Percentiles rank a stretch among this genome's conserved stretches.
These are phyloP conservation scores for Hypomecis atomaria DNA, from an alignment of 2,888 invertebrate species.

Conservation along the genomic window DNA sequence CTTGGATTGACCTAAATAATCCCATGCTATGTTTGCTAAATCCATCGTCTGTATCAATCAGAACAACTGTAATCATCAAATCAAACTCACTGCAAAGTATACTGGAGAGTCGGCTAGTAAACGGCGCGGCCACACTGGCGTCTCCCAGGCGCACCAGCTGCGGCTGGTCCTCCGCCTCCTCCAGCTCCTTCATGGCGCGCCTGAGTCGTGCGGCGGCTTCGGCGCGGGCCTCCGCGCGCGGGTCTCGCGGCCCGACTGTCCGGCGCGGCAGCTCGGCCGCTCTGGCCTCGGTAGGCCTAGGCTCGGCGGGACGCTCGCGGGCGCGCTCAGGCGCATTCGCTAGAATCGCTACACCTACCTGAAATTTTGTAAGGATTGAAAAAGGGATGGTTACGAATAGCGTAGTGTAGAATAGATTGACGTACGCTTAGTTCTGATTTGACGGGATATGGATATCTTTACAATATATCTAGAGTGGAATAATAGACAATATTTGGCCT, in stretches of 20 bases:
- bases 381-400: no score
- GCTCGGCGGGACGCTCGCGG: constrained; percentile 68
- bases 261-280: constrained; percentile 74
- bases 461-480: no score
- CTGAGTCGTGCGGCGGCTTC: constrained; percentile 83
- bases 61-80: no score
- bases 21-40: no score
- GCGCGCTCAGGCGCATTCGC: constrained; percentile 90
- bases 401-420: no score
- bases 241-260: constrained; percentile 40
- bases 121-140: constrained; percentile 99
- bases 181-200: constrained; percentile 92
- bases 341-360: constrained; percentile 94
- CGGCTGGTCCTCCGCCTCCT: constrained; percentile 91
- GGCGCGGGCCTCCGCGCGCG: constrained; percentile 64
- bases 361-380: background rate
- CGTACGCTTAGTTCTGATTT: no score
- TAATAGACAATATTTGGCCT: no score
- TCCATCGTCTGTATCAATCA: no score
- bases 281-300: no score
- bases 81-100: constrained; percentile 94
- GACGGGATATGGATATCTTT: no score
- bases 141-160: constrained; percentile 98
- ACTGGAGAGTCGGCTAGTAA: constrained; percentile 98
- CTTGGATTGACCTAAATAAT: no score